Percentiles rank a stretch among this genome's conserved stretches.
These are phyloP conservation scores for Nipponia nippon DNA, from an alignment of 2,113 vertebrate species.

Conservation along the genomic window DNA sequence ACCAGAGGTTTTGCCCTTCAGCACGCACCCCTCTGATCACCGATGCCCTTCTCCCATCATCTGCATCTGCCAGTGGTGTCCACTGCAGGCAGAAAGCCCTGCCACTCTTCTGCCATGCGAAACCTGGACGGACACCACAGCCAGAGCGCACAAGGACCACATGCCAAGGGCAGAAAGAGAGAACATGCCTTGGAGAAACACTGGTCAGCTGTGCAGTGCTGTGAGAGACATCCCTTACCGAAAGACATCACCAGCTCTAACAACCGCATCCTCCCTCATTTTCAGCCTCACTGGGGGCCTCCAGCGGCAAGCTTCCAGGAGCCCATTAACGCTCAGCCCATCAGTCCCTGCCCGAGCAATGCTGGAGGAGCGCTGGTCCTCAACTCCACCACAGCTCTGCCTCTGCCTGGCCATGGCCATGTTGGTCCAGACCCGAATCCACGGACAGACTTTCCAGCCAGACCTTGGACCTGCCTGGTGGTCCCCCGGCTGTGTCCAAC, in stretches of 20 bases:
- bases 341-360: not conserved
- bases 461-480: not conserved
- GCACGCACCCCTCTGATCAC: not conserved
- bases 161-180: not conserved
- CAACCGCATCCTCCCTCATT: not conserved
- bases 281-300: not conserved
- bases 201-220: not conserved
- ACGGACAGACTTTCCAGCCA: not conserved
- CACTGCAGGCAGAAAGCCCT: not conserved
- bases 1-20: not conserved
- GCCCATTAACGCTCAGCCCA: accelerated
- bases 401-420: not conserved
- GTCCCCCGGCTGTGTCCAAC: not conserved
- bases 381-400: not conserved
- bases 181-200: not conserved
- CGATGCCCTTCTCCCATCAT: not conserved
- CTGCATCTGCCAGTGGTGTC: not conserved
- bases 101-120: not conserved
- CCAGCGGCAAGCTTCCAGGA: not conserved
- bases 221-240: not conserved
- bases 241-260: not conserved
- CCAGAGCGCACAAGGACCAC: not conserved
- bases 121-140: not conserved
- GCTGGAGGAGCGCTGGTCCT: not conserved
- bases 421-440: not conserved